These are phyloP conservation scores for Coleophora deauratella DNA, from an alignment of 2,888 invertebrate genomes.

Conservation along the genomic window DNA sequence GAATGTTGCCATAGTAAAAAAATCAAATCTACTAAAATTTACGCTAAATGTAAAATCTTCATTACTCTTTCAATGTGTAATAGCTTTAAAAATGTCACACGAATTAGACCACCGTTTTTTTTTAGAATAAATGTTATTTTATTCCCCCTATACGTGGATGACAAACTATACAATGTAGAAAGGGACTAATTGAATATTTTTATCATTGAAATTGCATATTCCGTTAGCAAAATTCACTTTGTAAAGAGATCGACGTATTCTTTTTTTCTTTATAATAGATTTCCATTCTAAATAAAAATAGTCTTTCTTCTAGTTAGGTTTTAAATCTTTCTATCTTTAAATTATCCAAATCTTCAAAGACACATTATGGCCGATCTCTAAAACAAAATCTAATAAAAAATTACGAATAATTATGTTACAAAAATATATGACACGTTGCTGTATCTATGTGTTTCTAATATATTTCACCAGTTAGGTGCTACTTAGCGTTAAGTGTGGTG, in stretches of 20 bases:
- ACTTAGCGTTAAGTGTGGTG: conserved; percentile 33
- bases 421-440: conserved; percentile 36
- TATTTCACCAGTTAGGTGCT: conserved; percentile 64
- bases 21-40: conserved; percentile 14
- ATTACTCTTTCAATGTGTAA: conserved; percentile 16
- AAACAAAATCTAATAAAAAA: not conserved
- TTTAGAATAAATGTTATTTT: conserved; percentile 35
- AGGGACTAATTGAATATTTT: conserved; percentile 31
- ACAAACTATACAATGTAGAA: conserved; percentile 43
- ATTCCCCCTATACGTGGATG: conserved; percentile 27
- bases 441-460: conserved; percentile 25
- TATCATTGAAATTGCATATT: not conserved
- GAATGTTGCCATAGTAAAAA: conserved; percentile 64
- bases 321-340: too few species aligned
- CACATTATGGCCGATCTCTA: too few species aligned
- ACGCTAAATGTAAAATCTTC: too few species aligned
- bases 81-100: conserved; percentile 69
- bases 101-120: conserved; percentile 67
- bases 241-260: too few species aligned
- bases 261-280: too few species aligned
- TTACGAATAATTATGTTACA: conserved; percentile 9
- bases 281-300: too few species aligned
- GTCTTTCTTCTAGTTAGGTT: too few species aligned
- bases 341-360: too few species aligned
- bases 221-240: not conserved